Base-by-base conservation (phyloP, 2,888 invertebrate species). In the Drymonia ruficornis region DNA sequence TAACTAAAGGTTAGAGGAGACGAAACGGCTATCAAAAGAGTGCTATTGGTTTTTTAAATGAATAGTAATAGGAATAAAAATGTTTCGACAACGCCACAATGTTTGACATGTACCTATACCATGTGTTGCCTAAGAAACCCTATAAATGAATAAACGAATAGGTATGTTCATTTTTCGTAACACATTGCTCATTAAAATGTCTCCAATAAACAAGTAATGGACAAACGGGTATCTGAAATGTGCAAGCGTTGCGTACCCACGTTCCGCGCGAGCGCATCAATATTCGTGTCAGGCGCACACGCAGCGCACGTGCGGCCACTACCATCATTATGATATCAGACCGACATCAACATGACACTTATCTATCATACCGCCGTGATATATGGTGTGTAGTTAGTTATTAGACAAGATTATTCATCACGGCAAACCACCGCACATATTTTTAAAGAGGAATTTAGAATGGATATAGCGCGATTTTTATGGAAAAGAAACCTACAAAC, bases 211-310 rank as follows among this genome's bases (percentile, higher is more conserved):
- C n/a, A 18, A 9, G 12, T 18, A 42, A 42, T 42, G 18, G 19
- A 18, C 13, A 42, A 42, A 42, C 12, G 7, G 19, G 19, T 42
- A 42, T 42, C 42, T 19, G 36, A 36, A 12, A 9, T 42, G 18
- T 12, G 12, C 42, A 16, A 15, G 40, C 16, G 11, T 46, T 46
- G 46, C 46, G 29, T 29, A 28, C 43, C 12, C 43, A 19, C 46
- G 29, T 46, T 46, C 19, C 46, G 28, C 44, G 36, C 43, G 16
- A 15, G 54, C 53, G 56, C 63, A 55, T 64, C 60, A 59, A 40
- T 63, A 74, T 70, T 70, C 61, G 50, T 53, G 62, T 63, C 74
- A 70, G 63, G 68, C 65, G 65, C 65, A 50, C 60, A 61, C 64
- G 63, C 55, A 53, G 7, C 57, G 57, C 68, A 65, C 71, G 74